Base-by-base conservation (phyloP, 2,113 vertebrate species). In the Saguinus midas region DNA sequence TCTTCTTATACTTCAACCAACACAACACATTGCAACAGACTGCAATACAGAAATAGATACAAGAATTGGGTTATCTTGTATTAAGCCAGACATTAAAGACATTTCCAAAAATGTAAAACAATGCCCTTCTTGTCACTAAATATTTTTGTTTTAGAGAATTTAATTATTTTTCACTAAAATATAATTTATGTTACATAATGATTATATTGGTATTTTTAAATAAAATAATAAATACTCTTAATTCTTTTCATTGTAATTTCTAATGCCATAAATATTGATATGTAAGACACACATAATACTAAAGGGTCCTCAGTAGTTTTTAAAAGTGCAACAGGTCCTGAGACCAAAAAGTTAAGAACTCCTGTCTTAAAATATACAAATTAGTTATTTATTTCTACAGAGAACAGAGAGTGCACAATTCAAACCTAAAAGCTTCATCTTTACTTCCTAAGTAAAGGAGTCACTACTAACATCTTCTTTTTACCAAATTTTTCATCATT, bases 101-200 rank as follows among this genome's bases (percentile, higher is more conserved):
- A 70, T 85, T 50, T 81, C 10, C 23, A 68, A 81, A 80, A 81
- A 61, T 9, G 48, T 66, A 23, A 85, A 91, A 18, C 40, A 82
- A 58, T 27, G 17, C 13, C 13, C 58, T 9, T 55, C 40, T 76
- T 10, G 29, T 89, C 40, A 89, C 25, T 58, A 85, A n/a, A n/a
- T 68, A 8, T 52, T 64, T 94, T 78, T 48, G 25, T 66, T 88
- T 76, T 48, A 78, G 57, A 80, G 80, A 90, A 82, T n/a, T 88
- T 35, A 68, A 48, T 68, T 89, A 58, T n/a, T 93, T 95, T 81
- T 81, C 80, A 90, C 29, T 66, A 75, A 94, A 73, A 84, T 91
- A 64, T 64, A 35, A 45, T 76, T 48, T 29, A 48, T 85, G 21
- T 61, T 40, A 87, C 55, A 27, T 17, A 52, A 66, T 27, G 32